These are phyloP conservation scores for Tolmerus cingulatus DNA, from an alignment of 2,888 invertebrate genomes.

Conservation along the genomic window DNA sequence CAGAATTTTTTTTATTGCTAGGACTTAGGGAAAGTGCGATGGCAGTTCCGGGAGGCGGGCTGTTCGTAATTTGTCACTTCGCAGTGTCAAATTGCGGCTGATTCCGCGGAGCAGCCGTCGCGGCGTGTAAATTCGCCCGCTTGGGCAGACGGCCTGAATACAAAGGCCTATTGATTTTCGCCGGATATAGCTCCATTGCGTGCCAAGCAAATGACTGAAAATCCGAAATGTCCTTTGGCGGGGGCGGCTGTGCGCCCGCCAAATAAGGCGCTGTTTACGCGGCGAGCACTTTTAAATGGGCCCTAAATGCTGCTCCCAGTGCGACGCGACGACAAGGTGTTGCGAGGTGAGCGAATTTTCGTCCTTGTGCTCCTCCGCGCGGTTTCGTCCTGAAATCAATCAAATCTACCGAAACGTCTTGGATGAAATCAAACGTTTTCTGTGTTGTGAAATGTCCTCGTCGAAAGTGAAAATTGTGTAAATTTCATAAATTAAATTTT, in stretches of 20 bases:
- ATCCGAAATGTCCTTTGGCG: not conserved
- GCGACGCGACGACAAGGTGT: not conserved
- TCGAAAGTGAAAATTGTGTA: not conserved
- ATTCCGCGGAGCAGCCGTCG: not conserved
- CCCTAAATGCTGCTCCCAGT: not conserved
- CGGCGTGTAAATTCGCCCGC: not conserved
- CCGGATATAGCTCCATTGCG: not conserved
- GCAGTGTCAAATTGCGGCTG: not conserved
- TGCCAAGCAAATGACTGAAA: constrained; percentile 6
- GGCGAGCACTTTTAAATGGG: not conserved
- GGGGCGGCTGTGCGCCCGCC: not conserved
- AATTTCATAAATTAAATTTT: not conserved
- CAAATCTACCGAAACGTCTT: not conserved
- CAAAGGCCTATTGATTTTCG: not conserved
- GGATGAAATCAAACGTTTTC: not conserved
- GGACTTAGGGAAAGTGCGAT: not conserved
- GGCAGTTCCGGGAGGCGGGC: not conserved
- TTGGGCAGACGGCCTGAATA: not conserved
- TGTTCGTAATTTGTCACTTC: constrained; percentile 7
- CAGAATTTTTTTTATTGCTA: not conserved
- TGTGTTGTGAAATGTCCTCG: not conserved
- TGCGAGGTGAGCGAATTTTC: not conserved
- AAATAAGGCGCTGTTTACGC: not conserved
- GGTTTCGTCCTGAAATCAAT: not conserved
- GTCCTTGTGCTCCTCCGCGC: not conserved